These are phyloP conservation scores for Bombycilla garrulus DNA, from an alignment of 2,113 vertebrate species.

Conservation along the genomic window DNA sequence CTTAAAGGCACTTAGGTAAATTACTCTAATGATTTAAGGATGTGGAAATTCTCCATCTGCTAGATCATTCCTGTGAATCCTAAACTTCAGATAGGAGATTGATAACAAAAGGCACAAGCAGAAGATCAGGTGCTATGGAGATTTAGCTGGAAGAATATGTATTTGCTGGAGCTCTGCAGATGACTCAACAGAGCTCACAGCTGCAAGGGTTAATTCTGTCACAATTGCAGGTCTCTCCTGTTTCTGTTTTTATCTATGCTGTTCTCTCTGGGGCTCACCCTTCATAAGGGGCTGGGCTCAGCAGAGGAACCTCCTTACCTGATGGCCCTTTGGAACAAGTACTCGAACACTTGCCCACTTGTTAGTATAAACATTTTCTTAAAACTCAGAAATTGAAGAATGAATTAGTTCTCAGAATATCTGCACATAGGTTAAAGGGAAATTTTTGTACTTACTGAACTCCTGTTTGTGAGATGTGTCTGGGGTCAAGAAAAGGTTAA, in stretches of 20 bases:
- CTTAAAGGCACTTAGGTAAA: not conserved
- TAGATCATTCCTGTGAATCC: not conserved
- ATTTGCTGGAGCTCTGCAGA: not conserved
- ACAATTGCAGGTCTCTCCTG: not conserved
- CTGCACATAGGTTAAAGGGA: not conserved
- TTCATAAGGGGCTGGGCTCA: not conserved
- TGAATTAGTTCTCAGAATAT: not conserved
- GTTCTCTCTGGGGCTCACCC: not conserved
- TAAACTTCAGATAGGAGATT: not conserved
- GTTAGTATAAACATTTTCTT: not conserved
- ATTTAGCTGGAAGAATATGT: not conserved
- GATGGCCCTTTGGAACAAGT: not conserved
- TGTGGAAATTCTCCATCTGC: not conserved
- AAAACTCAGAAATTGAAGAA: not conserved
- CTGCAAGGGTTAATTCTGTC: not conserved
- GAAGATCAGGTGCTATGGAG: not conserved
- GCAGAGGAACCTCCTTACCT: not conserved
- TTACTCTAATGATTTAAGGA: not conserved
- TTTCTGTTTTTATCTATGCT: not conserved
- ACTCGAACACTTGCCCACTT: not conserved
- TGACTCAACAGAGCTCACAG: not conserved
- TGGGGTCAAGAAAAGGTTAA: constrained; percentile 29
- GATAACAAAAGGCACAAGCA: not conserved
- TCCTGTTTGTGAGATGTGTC: constrained; percentile 9
- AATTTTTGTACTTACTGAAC: not conserved